Base-by-base conservation (phyloP, 1,140 invertebrate genomes). In the Drosophila nebulosa region DNA sequence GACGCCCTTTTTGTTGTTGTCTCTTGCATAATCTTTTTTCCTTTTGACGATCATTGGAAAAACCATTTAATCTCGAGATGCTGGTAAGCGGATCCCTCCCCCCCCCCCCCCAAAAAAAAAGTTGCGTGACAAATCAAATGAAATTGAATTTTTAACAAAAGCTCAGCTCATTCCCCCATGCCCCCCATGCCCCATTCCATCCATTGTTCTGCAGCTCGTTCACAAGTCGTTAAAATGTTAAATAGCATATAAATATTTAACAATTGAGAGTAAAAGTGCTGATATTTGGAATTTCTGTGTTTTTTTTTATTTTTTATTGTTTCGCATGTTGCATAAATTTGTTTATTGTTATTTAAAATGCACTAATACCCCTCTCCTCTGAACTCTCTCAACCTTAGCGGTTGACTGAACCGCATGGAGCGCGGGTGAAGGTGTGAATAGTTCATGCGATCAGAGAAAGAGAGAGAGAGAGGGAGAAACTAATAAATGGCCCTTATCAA, bases 261-360 rank as follows among this genome's bases (percentile, higher is more conserved):
- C 69, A 74, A 77, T 71, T 55, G 80, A 86, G 81, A 85, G 78
- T 86, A 81, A 85, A 81, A 85, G 80, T 79, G 80, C 73, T 68
- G 64, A 22, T 27, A 22, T 18, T 10, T 14, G 18, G 18, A 42
- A 57, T 73, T 73, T 18, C 26, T 46, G 22, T 59, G n/a, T n/a
- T n/a, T n/a, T n/a, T n/a, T n/a, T n/a, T n/a, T n/a, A n/a, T n/a
- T n/a, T n/a, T 16, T 27, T 65, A n/a, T 51, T 69, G 39, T 56
- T 21, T 68, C n/a, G 30, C 30, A 24, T 56, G 39, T 69, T 58
- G 60, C 53, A 64, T 64, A 51, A 57, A 51, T 21, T 58, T 21
- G 24, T 42, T 30, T 32, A 4, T 60, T 46, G 21, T 67, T 51
- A 16, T 51, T 36, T 36, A 1, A 65, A 66, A 58, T 51, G 59